These are phyloP conservation scores for Eumeta japonica DNA, from an alignment of 1,140 invertebrate genomes.

Conservation along the genomic window DNA sequence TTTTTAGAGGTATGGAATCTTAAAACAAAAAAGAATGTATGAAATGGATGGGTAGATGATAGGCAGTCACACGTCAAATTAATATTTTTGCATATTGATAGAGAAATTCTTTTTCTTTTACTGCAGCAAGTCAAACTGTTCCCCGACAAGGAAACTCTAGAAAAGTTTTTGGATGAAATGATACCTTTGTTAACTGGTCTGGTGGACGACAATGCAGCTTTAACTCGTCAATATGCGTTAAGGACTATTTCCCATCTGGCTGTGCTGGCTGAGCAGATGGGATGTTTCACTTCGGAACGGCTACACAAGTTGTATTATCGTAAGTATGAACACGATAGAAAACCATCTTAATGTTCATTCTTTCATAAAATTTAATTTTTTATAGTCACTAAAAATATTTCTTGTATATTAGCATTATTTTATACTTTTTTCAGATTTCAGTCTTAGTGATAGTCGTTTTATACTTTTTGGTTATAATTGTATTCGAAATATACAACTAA, in stretches of 20 bases:
- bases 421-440: too few species aligned
- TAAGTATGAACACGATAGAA: constrained; percentile 16
- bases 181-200: constrained; percentile 60
- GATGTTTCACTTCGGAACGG: constrained; percentile 46
- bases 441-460: too few species aligned
- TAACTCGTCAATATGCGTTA: constrained; percentile 64
- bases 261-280: constrained; percentile 37
- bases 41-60: constrained; percentile 20
- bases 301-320: constrained; percentile 58
- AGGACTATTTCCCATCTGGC: constrained; percentile 58
- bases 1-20: too few species aligned
- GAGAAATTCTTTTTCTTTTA: too few species aligned
- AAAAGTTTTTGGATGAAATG: constrained; percentile 48
- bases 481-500: too few species aligned
- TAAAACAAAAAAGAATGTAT: too few species aligned
- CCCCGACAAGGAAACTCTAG: constrained; percentile 39
- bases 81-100: too few species aligned
- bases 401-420: too few species aligned
- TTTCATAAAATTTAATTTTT: too few species aligned
- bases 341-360: background rate
- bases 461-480: too few species aligned
- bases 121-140: constrained; percentile 46
- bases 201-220: constrained; percentile 66
- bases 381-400: too few species aligned
- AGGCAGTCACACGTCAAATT: constrained; percentile 28